A percentile compares a stretch with the other conserved stretches of the same genome.
Evolutionary conservation across 1,140 invertebrate genomes (phyloP).

Genomic region (Propsilocerus akamusi): DNA sequence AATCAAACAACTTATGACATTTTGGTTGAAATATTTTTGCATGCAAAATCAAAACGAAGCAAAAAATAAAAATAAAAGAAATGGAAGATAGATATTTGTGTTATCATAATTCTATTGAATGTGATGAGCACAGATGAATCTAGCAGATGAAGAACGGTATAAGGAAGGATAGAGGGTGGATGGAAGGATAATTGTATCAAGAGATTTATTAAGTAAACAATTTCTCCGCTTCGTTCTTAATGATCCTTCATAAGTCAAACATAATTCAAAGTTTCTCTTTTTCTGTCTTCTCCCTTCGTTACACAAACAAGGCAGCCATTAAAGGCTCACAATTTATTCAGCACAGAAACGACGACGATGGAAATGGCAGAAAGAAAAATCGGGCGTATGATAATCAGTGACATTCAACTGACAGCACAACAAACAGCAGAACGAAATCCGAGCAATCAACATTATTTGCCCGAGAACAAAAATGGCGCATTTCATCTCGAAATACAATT

Average conservation of each 20-base stretch:
- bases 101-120: too few species aligned
- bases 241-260: slow-evolving; percentile 2
- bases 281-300: too few species aligned
- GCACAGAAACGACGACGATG: background rate
- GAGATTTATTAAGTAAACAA: slow-evolving; percentile 4
- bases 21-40: background rate
- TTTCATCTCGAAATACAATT: too few species aligned
- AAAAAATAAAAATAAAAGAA: too few species aligned
- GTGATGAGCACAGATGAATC: too few species aligned
- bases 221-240: background rate
- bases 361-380: background rate
- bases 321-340: background rate
- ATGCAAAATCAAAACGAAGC: too few species aligned
- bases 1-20: background rate
- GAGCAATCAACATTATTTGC: too few species aligned
- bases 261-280: too few species aligned
- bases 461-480: too few species aligned
- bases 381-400: background rate
- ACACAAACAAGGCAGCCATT: background rate
- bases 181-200: background rate
- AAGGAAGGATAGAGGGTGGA: slow-evolving; percentile 11
- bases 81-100: too few species aligned
- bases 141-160: slow-evolving; percentile 6
- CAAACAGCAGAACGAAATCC: background rate
- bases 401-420: slow-evolving; percentile 2